A percentile compares a stretch with the other conserved stretches of the same genome.
Conservation (phyloP, 1,140 invertebrate genomes). For the Steinernema feltiae region DNA sequence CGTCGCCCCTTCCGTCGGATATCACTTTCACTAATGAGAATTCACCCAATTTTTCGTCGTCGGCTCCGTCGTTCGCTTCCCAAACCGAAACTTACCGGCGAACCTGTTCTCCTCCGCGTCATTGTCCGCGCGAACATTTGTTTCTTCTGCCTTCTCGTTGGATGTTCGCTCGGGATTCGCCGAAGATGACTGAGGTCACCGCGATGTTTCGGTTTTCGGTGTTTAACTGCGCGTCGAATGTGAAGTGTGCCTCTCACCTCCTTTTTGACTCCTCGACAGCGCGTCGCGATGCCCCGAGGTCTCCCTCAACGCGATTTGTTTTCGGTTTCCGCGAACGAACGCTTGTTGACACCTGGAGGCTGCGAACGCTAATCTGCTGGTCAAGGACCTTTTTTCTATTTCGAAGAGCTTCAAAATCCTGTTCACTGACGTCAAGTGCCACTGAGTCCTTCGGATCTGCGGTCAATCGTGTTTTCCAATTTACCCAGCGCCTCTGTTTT, state of each 20-base stretch:
- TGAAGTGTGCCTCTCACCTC: background rate
- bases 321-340: background rate
- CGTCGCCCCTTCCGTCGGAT: background rate
- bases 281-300: background rate
- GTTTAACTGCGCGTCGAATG: background rate
- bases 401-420: background rate
- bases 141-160: background rate
- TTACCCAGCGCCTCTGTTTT: too few relatives aligned
- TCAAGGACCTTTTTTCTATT: background rate
- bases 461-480: background rate
- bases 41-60: background rate
- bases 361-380: background rate
- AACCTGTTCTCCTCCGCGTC: background rate
- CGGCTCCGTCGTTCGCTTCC: background rate
- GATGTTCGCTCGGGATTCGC: background rate
- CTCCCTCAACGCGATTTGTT: background rate
- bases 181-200: background rate
- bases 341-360: slow-evolving; percentile 4
- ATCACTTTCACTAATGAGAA: background rate
- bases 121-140: background rate
- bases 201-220: background rate
- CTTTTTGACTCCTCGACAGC: background rate
- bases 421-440: background rate
- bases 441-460: too few relatives aligned
- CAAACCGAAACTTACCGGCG: background rate